Conservation (phyloP, 2,113 vertebrate genomes). For the Dissostichus mawsoni region DNA sequence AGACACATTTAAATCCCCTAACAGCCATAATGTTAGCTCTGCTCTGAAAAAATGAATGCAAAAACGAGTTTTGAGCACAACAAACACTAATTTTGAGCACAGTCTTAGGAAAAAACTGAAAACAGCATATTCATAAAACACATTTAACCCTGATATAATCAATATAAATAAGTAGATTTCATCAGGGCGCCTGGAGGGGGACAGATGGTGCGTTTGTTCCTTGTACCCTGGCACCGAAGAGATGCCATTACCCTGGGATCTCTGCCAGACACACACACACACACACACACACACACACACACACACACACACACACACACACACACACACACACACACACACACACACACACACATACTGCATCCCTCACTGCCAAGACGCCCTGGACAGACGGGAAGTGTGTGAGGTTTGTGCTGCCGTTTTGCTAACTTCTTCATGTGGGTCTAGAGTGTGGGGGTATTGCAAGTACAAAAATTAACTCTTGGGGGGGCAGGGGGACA, state of each 20-base stretch:
- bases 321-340: too few species aligned
- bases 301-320: too few species aligned
- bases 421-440: constrained; percentile 54
- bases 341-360: background rate
- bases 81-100: constrained; percentile 10
- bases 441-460: background rate
- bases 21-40: background rate
- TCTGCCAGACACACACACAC: constrained; percentile 60
- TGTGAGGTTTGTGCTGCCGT: constrained; percentile 33
- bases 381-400: constrained; percentile 59
- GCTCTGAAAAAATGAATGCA: background rate
- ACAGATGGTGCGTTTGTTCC: constrained; percentile 80
- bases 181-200: constrained; percentile 51
- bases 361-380: constrained; percentile 62
- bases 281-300: too few species aligned
- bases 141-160: constrained; percentile 56
- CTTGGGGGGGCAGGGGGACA: constrained; percentile 5
- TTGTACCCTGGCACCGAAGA: constrained; percentile 58
- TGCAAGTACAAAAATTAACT: background rate
- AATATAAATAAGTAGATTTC: constrained; percentile 62
- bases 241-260: constrained; percentile 75
- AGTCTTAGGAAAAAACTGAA: constrained; percentile 29
- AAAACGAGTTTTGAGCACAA: background rate
- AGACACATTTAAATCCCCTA: background rate
- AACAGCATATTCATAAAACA: constrained; percentile 23